Conservation (phyloP, 2,888 invertebrate species). For the Ryuthela nishihirai region DNA sequence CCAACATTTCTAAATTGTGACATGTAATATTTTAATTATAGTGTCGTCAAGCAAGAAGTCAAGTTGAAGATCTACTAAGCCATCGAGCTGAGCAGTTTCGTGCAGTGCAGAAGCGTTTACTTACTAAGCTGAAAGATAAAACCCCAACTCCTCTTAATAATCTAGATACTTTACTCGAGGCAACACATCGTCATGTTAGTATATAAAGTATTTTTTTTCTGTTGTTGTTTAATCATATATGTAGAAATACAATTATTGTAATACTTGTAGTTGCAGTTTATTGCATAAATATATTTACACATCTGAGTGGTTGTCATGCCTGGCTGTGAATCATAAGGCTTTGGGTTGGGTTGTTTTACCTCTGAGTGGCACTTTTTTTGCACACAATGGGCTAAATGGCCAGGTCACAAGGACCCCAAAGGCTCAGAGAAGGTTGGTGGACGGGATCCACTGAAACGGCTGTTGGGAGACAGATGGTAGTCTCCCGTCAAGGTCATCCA, state of each 20-base stretch:
- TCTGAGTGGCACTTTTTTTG: too few relatives aligned
- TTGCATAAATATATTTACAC: too few relatives aligned
- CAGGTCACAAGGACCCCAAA: too few relatives aligned
- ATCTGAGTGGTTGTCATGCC: too few relatives aligned
- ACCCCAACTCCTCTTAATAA: slow-evolving; percentile 69
- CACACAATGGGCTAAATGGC: too few relatives aligned
- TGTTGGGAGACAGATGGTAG: too few relatives aligned
- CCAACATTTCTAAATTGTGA: too few relatives aligned
- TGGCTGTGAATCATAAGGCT: too few relatives aligned
- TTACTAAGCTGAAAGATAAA: slow-evolving; percentile 73
- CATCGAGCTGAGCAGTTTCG: slow-evolving; percentile 67
- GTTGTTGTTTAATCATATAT: slow-evolving; percentile 1
- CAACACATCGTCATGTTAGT: slow-evolving; percentile 61
- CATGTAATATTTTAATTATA: neutral
- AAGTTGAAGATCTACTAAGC: slow-evolving; percentile 51
- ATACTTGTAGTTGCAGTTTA: slow-evolving; percentile 1
- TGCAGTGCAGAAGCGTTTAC: slow-evolving; percentile 68
- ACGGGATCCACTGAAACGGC: too few relatives aligned
- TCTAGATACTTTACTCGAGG: slow-evolving; percentile 66
- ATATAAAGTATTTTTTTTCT: neutral
- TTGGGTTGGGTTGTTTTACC: too few relatives aligned
- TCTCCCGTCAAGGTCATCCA: too few relatives aligned
- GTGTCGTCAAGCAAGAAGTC: slow-evolving; percentile 21
- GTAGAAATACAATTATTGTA: neutral
- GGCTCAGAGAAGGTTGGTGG: too few relatives aligned